Conservation (phyloP, 2,888 invertebrate genomes). For the Hylaea fasciaria region DNA sequence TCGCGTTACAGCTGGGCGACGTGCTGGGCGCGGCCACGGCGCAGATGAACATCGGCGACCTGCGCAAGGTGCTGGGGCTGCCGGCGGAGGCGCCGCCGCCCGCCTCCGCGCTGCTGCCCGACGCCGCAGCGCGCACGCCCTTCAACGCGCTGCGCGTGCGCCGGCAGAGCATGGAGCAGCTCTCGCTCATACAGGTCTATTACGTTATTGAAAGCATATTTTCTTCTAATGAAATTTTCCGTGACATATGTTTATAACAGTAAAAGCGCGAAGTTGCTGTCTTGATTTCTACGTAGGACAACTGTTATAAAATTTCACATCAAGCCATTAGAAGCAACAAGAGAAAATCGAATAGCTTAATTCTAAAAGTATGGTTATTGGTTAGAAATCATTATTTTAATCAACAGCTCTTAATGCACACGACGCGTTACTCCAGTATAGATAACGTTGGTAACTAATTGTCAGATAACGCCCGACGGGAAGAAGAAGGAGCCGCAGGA, state of each 20-base stretch:
- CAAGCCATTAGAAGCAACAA: no score
- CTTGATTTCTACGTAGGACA: no score
- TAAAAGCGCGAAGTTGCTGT: no score
- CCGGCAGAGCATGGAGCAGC: conserved; percentile 97
- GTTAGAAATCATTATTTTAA: no score
- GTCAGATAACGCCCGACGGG: conserved; percentile 69
- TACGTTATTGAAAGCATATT: no score
- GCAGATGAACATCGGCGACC: conserved; percentile 95
- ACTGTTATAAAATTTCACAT: no score
- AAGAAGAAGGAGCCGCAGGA: conserved; percentile 60
- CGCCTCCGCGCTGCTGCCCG: conserved; percentile 39
- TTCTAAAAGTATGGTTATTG: no score
- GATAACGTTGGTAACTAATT: background rate
- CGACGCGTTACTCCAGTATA: no score
- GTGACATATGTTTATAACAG: no score
- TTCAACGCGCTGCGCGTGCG: conserved; percentile 87
- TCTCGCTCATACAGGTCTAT: conserved; percentile 95
- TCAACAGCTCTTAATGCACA: no score
- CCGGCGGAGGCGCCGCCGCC: conserved; percentile 77
- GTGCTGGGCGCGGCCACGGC: conserved; percentile 97
- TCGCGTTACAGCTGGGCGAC: conserved; percentile 89
- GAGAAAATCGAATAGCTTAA: no score
- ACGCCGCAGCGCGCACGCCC: conserved; percentile 59
- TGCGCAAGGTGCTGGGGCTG: conserved; percentile 92
- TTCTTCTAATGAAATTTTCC: no score